Percentiles rank a stretch among this genome's conserved stretches.
Evolutionary conservation across 1,140 invertebrate genomes (phyloP).

Genomic region (Scaptomyza montana): DNA sequence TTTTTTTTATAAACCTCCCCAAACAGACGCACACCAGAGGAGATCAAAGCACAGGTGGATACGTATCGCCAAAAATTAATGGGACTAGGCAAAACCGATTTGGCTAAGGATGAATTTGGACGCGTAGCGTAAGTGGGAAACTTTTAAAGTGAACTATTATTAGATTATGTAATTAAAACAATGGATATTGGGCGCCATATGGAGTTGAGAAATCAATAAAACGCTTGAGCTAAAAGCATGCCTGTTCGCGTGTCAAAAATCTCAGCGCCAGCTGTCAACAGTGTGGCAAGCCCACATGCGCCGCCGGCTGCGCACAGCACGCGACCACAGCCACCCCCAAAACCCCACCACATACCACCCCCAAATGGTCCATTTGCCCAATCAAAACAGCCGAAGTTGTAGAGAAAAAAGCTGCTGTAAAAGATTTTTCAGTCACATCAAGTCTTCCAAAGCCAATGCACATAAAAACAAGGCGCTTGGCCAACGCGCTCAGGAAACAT

Average conservation of each 20-base stretch:
- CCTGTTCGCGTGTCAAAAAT: slow-evolving; percentile 45
- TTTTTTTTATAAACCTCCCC: not conserved
- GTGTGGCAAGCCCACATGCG: slow-evolving; percentile 43
- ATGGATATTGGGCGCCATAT: slow-evolving; percentile 34
- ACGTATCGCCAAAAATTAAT: slow-evolving; percentile 92
- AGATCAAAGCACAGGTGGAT: slow-evolving; percentile 91
- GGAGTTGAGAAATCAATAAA: slow-evolving; percentile 75
- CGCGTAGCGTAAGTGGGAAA: slow-evolving; percentile 89
- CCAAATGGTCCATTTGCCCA: slow-evolving; percentile 39
- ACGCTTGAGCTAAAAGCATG: slow-evolving; percentile 52
- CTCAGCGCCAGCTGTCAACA: slow-evolving; percentile 57
- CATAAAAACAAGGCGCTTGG: slow-evolving; percentile 15
- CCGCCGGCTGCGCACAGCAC: slow-evolving; percentile 55
- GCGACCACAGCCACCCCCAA: slow-evolving; percentile 17
- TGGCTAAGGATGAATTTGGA: slow-evolving; percentile 89
- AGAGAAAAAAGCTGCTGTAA: slow-evolving; percentile 74
- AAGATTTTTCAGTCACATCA: slow-evolving; percentile 73
- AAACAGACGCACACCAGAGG: slow-evolving; percentile 89
- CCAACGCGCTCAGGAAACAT: slow-evolving; percentile 57
- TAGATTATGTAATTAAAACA: slow-evolving; percentile 69
- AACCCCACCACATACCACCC: not conserved
- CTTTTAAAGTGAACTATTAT: not conserved
- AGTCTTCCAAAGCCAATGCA: slow-evolving; percentile 77
- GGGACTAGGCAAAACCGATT: slow-evolving; percentile 84
- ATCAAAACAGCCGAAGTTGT: slow-evolving; percentile 46